A percentile compares a stretch with the other conserved stretches of the same genome.
Evolutionary conservation across 2,888 invertebrate species (phyloP).

Genomic region (Caenorhabditis sp.): DNA sequence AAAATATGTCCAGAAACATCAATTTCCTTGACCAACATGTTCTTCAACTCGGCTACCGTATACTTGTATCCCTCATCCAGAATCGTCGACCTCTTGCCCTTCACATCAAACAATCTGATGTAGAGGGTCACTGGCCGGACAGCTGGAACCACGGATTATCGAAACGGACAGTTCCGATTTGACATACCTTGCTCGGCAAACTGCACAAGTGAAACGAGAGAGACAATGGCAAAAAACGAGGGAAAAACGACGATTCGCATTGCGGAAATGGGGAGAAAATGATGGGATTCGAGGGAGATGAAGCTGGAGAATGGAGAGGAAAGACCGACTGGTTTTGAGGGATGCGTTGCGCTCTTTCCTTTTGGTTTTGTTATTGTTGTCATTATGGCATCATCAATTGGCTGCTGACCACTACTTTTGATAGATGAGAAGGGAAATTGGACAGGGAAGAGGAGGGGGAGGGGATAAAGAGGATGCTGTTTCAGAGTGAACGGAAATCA

Average conservation of each 20-base stretch:
- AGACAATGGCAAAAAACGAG: constrained; percentile 2
- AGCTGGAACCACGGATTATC: constrained; percentile 13
- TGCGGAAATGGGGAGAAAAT: constrained; percentile 18
- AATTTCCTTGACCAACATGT: constrained; percentile 52
- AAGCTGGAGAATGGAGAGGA: too few relatives aligned
- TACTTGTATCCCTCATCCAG: constrained; percentile 64
- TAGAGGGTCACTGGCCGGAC: constrained; percentile 43
- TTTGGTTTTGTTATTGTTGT: too few relatives aligned
- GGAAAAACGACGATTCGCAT: constrained; percentile 20
- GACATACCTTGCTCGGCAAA: constrained; percentile 42
- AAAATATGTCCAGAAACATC: constrained; percentile 59
- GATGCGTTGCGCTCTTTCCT: too few relatives aligned
- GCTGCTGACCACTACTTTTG: too few relatives aligned
- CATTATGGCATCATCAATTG: too few relatives aligned
- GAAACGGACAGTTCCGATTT: neutral
- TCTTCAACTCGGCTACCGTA: constrained; percentile 55
- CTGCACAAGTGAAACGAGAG: neutral
- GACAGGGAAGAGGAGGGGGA: too few relatives aligned
- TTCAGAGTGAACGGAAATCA: too few relatives aligned
- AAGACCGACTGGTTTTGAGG: too few relatives aligned
- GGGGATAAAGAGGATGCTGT: too few relatives aligned
- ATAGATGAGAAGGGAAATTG: too few relatives aligned
- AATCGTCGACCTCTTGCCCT: constrained; percentile 51
- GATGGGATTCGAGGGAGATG: constrained; percentile 7
- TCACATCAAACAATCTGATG: constrained; percentile 59